Conservation (phyloP, 2,888 invertebrate genomes). For the Spilosoma lubricipeda region DNA sequence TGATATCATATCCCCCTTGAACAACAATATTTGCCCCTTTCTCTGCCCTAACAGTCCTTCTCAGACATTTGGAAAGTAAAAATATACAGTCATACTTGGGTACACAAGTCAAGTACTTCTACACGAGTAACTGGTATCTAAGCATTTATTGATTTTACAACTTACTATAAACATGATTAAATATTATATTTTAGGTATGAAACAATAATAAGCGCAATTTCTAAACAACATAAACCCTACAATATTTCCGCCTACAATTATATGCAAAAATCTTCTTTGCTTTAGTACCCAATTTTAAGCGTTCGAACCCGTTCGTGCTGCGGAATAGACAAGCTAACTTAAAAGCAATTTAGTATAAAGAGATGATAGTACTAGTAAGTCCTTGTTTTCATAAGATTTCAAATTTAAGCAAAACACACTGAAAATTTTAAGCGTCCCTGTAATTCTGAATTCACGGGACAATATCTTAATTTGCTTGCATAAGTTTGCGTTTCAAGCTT, state of each 20-base stretch:
- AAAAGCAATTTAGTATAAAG: not conserved
- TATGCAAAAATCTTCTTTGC: not conserved
- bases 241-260: not conserved
- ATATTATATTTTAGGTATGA: not conserved
- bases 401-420: not conserved
- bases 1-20: no score
- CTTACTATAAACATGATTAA: no score
- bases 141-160: no score
- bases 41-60: no score
- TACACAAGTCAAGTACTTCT: no score
- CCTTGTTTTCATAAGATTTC: not conserved
- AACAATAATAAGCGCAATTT: not conserved
- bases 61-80: no score
- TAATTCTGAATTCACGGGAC: not conserved
- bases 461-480: not conserved
- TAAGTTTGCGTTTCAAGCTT: not conserved
- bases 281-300: slow-evolving; percentile 2
- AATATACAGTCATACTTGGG: no score
- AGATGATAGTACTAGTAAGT: not conserved
- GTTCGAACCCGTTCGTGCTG: slow-evolving; percentile 12
- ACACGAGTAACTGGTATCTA: no score
- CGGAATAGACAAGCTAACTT: slow-evolving; percentile 11
- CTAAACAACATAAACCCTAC: slow-evolving; percentile 1
- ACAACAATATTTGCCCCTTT: no score
- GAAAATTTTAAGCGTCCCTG: not conserved